Percentiles rank a stretch among this genome's conserved stretches.
These are phyloP conservation scores for Celastrina argiolus DNA, from an alignment of 2,888 invertebrate genomes.

Conservation along the genomic window DNA sequence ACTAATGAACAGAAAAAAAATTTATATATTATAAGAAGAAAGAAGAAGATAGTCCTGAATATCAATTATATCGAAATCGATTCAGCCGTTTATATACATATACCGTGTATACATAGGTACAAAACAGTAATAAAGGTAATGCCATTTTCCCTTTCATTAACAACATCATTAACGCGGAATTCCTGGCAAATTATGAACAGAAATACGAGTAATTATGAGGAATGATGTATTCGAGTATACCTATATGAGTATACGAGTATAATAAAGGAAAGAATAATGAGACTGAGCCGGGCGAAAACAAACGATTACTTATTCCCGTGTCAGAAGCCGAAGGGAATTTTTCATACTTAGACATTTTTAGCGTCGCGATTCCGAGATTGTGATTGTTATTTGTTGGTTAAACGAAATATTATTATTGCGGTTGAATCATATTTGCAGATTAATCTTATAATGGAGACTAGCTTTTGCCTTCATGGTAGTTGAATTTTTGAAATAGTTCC, in stretches of 20 bases:
- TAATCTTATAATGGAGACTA: too few relatives aligned
- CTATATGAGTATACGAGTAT: too few relatives aligned
- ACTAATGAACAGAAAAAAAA: too few relatives aligned
- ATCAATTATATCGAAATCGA: too few relatives aligned
- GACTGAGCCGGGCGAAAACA: not conserved
- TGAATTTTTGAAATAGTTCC: too few relatives aligned
- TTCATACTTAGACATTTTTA: not conserved
- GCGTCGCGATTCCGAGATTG: not conserved
- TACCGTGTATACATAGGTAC: too few relatives aligned
- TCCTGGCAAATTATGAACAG: not conserved
- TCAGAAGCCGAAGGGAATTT: not conserved
- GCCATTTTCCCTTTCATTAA: not conserved
- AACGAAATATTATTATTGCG: not conserved
- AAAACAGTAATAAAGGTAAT: not conserved
- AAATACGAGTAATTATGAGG: slow-evolving; percentile 8
- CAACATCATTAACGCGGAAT: not conserved
- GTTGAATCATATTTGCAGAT: too few relatives aligned
- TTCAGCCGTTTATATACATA: too few relatives aligned
- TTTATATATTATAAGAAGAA: too few relatives aligned
- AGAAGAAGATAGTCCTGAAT: too few relatives aligned
- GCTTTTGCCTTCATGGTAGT: too few relatives aligned
- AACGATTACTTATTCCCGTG: not conserved
- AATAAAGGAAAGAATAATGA: slow-evolving; percentile 7
- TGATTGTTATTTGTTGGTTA: not conserved
- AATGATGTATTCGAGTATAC: too few relatives aligned